Conservation (phyloP, 1,140 invertebrate genomes). For the Formica exsecta region DNA sequence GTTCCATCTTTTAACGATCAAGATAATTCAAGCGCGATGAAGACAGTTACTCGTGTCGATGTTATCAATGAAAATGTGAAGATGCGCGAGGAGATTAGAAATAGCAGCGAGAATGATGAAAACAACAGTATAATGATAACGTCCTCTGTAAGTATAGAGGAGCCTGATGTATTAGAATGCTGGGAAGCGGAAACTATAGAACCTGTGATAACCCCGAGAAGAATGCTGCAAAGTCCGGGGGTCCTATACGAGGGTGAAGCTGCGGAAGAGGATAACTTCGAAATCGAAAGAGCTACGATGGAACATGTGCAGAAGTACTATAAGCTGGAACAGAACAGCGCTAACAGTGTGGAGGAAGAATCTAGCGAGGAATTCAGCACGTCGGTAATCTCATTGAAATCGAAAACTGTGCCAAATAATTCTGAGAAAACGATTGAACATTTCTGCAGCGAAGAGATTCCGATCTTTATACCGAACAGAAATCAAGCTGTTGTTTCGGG, state of each 20-base stretch:
- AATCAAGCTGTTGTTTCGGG: constrained; percentile 49
- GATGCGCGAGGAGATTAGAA: constrained; percentile 23
- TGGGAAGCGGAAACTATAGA: constrained; percentile 84
- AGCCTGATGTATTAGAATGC: constrained; percentile 85
- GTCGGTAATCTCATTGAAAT: constrained; percentile 46
- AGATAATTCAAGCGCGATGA: neutral
- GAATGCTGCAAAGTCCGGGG: constrained; percentile 65
- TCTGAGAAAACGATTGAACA: constrained; percentile 67
- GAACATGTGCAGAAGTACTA: constrained; percentile 84
- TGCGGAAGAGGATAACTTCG: constrained; percentile 67
- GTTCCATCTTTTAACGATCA: constrained; percentile 40
- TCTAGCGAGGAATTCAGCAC: constrained; percentile 43
- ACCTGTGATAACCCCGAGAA: constrained; percentile 76
- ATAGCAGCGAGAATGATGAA: constrained; percentile 67
- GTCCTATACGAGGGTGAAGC: constrained; percentile 72
- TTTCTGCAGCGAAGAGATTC: constrained; percentile 73
- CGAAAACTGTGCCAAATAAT: constrained; percentile 73
- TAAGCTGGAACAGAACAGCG: constrained; percentile 75
- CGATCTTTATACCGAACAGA: constrained; percentile 37
- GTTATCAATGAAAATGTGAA: constrained; percentile 18
- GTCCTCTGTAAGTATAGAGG: constrained; percentile 84
- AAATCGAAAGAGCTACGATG: constrained; percentile 51
- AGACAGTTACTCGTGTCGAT: neutral
- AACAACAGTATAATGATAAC: constrained; percentile 59
- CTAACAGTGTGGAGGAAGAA: constrained; percentile 74